phyloP scores from a whole-genome alignment of 2,797 vertebrate species.

The Cyclopterus lumpus region DNA sequence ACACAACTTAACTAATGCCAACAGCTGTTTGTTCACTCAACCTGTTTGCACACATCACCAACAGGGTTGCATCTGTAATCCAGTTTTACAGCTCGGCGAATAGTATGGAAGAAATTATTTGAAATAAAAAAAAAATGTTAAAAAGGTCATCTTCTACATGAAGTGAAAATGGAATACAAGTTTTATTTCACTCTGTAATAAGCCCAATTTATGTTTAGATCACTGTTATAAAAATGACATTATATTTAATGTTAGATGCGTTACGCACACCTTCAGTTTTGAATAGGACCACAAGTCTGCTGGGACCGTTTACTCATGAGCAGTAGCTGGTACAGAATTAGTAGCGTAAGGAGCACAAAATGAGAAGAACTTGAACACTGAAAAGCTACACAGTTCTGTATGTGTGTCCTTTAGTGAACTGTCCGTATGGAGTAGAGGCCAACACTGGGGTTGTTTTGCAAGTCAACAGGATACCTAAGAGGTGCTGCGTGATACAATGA shows the following conservation, averaged over 20 bases:
- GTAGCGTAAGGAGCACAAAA: conserved; percentile 26
- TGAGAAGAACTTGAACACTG: conserved; percentile 12
- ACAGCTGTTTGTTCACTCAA: not conserved
- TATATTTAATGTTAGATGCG: conserved; percentile 10
- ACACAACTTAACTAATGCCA: conserved; percentile 20
- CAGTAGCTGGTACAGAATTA: conserved; percentile 32
- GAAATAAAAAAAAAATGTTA: conserved; percentile 9
- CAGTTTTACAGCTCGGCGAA: not conserved
- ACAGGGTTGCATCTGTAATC: not conserved
- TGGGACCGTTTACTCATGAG: conserved; percentile 19
- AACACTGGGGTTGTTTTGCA: conserved; percentile 36
- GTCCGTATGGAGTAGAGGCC: conserved; percentile 22
- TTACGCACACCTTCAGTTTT: conserved; percentile 20
- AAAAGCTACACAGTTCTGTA: conserved; percentile 35
- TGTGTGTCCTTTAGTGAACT: conserved; percentile 16
- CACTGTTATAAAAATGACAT: conserved; percentile 24
- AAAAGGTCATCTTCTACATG: not conserved
- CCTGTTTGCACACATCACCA: not conserved
- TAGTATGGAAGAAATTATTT: conserved; percentile 15
- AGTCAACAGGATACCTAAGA: conserved; percentile 26
- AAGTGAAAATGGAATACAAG: conserved; percentile 5
- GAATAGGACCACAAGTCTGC: conserved; percentile 24
- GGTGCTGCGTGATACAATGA: conserved; percentile 8
- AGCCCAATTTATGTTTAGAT: conserved; percentile 20
- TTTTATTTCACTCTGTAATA: conserved; percentile 17